Evolutionary conservation across 2,113 vertebrate species (phyloP).

Genomic region (Reinhardtius hippoglossoides): DNA sequence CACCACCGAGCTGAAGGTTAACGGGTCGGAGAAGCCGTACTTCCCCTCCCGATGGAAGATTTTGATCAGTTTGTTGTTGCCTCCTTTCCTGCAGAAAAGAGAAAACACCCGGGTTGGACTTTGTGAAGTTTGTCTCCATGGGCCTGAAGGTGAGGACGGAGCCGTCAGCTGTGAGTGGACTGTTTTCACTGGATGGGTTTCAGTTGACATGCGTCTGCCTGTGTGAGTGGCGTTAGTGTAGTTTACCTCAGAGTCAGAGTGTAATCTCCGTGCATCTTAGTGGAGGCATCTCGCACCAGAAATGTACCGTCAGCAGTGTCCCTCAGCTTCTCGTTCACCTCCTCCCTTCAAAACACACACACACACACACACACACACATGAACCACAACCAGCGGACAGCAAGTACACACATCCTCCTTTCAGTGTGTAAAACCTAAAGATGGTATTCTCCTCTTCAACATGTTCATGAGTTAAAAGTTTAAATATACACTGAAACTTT

Average conservation of each 20-base stretch:
- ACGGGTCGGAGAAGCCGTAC: slow-evolving; percentile 97
- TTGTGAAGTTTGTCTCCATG: background rate
- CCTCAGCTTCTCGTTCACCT: slow-evolving; percentile 98
- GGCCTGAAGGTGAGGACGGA: too few species aligned
- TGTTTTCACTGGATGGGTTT: too few species aligned
- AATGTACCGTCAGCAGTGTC: slow-evolving; percentile 98
- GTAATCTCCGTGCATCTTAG: slow-evolving; percentile 99
- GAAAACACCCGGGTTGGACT: background rate
- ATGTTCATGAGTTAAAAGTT: too few species aligned
- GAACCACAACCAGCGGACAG: too few species aligned
- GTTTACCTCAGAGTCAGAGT: slow-evolving; percentile 94
- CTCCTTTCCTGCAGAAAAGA: slow-evolving; percentile 90
- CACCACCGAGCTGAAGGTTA: slow-evolving; percentile 97
- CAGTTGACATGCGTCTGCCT: too few species aligned
- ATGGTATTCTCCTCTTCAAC: too few species aligned
- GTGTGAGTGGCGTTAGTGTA: background rate
- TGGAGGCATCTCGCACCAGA: slow-evolving; percentile 97
- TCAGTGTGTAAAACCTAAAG: too few species aligned
- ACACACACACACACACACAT: background rate
- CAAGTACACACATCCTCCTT: background rate
- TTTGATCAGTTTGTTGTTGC: slow-evolving; percentile 99
- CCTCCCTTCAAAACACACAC: slow-evolving; percentile 83
- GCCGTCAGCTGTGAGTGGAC: too few species aligned
- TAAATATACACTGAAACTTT: too few species aligned
- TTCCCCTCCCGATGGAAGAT: slow-evolving; percentile 99